Base-by-base conservation (phyloP, 2,888 invertebrate genomes). In the Cephus rjabovi region DNA sequence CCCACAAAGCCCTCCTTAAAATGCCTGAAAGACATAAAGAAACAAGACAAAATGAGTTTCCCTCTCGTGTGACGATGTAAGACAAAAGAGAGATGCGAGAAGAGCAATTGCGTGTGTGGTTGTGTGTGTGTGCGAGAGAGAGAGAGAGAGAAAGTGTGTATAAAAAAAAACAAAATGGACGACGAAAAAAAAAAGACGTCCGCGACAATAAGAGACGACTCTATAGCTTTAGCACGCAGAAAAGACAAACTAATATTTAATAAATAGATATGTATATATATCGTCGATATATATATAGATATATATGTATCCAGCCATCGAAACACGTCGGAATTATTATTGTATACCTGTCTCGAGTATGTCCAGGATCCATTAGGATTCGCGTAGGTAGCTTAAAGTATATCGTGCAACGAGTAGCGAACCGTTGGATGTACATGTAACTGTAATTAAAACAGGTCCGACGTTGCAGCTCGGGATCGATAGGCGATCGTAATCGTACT, bases 171-270 rank as follows among this genome's bases (percentile, higher is more conserved):
- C 68, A 34, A 34, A 74, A 71, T 75, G 75, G 73, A 69, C 73
- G 69, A 73, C 69, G 68, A 37, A 75, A 75, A 75, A 75, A 70
- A 75, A 75, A 71, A 73, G 76, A 76, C 69, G 69, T 73, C 75
- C 76, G 56, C 40, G 78, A 78, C 78, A 76, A 78, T 76, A 78
- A 78, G 76, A 78, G 73, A 73, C 71, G 76, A 76, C 73, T 71
- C 56, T 79, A 84, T 87, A 89, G 87, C 88, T 88, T 89, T 89
- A 89, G 88, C 83, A 86, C 85, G 86, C 71, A 86, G 83, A 82
- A 86, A 86, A 87, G 86, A 84, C 86, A 88, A 86, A 87, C 81
- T 89, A 87, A 87, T 88, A 90, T 89, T 89, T 86, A 83, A 83
- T 82, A 82, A 70, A 75, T 75, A 56, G 74, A 75, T n/a, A 35